Percentiles rank a stretch among this genome's conserved stretches.
Conservation (phyloP, 2,113 vertebrate species). For the Dasyurus viverrinus region DNA sequence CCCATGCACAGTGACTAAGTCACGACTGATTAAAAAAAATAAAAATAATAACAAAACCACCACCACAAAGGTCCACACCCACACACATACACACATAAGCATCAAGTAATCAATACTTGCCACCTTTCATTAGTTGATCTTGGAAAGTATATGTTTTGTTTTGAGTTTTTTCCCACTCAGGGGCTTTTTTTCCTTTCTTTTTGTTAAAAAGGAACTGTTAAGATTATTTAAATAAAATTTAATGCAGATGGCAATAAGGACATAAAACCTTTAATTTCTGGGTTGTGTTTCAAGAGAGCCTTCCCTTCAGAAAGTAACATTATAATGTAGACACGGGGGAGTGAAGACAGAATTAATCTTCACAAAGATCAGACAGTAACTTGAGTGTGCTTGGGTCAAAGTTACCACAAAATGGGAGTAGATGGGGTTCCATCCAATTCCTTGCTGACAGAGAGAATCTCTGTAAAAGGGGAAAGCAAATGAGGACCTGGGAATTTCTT, state of each 20-base stretch:
- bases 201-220: neutral
- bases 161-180: neutral
- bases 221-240: neutral
- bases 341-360: neutral
- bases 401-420: neutral
- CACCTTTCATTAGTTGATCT: neutral
- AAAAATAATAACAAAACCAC: neutral
- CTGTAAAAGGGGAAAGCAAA: neutral
- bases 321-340: neutral
- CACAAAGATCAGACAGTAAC: neutral
- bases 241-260: neutral
- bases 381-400: neutral
- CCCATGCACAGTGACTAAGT: neutral
- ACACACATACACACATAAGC: neutral
- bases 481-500: neutral
- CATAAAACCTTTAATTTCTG: neutral
- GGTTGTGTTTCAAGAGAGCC: neutral
- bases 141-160: neutral
- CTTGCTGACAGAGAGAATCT: neutral
- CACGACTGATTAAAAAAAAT: neutral
- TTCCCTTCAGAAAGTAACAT: neutral
- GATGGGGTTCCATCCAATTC: neutral
- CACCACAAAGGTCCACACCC: neutral
- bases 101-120: neutral
- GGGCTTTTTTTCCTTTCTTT: neutral